Base-by-base conservation (phyloP, 2,797 vertebrate species). In the Heteromormyrus szaboi region DNA sequence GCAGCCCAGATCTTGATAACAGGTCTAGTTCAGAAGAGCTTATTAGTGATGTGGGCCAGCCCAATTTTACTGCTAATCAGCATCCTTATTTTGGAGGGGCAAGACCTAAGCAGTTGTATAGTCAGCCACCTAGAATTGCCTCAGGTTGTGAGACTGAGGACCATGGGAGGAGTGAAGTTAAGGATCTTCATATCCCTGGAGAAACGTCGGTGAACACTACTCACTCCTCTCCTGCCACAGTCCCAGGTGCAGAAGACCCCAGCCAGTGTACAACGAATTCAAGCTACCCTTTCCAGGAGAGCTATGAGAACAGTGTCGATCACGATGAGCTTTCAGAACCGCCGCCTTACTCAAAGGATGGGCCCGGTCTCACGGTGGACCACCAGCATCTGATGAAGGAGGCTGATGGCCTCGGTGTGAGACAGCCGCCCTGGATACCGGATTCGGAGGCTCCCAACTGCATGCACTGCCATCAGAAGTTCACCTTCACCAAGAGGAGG, bases 401-500 rank as follows among this genome's bases (percentile, higher is more conserved):
- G 33, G 92, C 3, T 4, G 89, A 94, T 65, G 90, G 94, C 89
- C 92, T 97, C 79, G 97, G 97, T 0, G 93, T 93, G 91, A 96
- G 95, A 86, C 98, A 98, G 88, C 98, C 98, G 0, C 88, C 95
- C 0, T 99, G 98, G 98, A 95, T 99, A 68, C 98, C 98, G 0
- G 98, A 99, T 91, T 96, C 97, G 1, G 97, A 99, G 91, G 98
- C 98, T 88, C 97, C 98, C 65, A 98, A 97, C 89, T 99, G 98
- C 91, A 99, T 99, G 97, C 97, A 96, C 91, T 99, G 98, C 93
- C 93, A 94, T 88, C 96, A 96, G 91, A 98, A 93, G 93, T 99
- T 99, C 94, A 99, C 98, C 0, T 99, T 99, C 92, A 99, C 98
- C 25, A 99, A 95, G 94, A 95, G 98, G 33, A 93, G 98, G 85